phyloP scores from a whole-genome alignment of 2,888 invertebrate genomes.

The Tuta absoluta region DNA sequence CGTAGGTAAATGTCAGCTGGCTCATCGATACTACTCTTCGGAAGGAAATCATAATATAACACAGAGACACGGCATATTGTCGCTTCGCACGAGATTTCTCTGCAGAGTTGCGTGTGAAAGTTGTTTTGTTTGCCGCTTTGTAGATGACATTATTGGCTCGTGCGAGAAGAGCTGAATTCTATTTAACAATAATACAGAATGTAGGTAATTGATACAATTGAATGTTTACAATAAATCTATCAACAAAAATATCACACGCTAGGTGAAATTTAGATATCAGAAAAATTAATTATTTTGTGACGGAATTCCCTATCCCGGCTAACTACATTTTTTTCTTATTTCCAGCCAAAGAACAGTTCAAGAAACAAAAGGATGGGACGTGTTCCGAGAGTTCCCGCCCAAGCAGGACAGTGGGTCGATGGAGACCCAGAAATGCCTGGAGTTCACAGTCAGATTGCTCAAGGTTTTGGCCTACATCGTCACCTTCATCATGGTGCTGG shows the following conservation, averaged over 20 bases:
- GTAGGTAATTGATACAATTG: slow-evolving; percentile 20
- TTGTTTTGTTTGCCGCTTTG: slow-evolving; percentile 64
- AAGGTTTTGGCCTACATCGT: slow-evolving; percentile 92
- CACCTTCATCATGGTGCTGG: slow-evolving; percentile 92
- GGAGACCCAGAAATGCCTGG: slow-evolving; percentile 93
- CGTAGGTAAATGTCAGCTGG: not conserved
- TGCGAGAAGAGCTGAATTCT: slow-evolving; percentile 28
- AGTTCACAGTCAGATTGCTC: slow-evolving; percentile 90
- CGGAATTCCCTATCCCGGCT: not conserved
- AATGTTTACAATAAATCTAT: slow-evolving; percentile 19
- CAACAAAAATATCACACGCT: slow-evolving; percentile 3
- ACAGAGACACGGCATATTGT: slow-evolving; percentile 35
- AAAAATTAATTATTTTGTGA: not conserved
- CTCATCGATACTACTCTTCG: slow-evolving; percentile 43
- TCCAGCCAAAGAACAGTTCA: slow-evolving; percentile 90
- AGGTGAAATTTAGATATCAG: not conserved
- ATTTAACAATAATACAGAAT: slow-evolving; percentile 13
- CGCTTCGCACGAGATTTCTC: slow-evolving; percentile 56
- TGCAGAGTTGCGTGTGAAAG: slow-evolving; percentile 68
- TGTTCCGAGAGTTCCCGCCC: slow-evolving; percentile 94
- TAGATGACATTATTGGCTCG: slow-evolving; percentile 40
- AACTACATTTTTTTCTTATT: slow-evolving; percentile 39
- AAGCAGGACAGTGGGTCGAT: slow-evolving; percentile 94
- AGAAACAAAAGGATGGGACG: slow-evolving; percentile 98
- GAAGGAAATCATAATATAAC: slow-evolving; percentile 56